Evolutionary conservation across 1,140 invertebrate genomes (phyloP).

Genomic region (Hycleus cichorii): DNA sequence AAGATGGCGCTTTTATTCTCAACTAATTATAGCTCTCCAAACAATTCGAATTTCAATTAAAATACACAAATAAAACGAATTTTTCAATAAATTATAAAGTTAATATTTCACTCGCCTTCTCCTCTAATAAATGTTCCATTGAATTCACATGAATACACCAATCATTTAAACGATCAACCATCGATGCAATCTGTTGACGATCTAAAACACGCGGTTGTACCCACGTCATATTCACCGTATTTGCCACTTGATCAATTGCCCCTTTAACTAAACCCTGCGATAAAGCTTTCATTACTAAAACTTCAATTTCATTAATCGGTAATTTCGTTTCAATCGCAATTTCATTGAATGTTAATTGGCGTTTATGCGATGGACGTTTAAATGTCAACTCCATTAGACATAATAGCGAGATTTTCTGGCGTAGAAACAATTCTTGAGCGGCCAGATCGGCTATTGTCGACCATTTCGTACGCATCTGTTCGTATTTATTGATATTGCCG

Average conservation of each 20-base stretch:
- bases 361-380: constrained; percentile 60
- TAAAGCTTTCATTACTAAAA: constrained; percentile 96
- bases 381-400: constrained; percentile 95
- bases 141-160: constrained; percentile 78
- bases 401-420: constrained; percentile 89
- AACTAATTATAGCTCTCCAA: no score
- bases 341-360: constrained; percentile 83
- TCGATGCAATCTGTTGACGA: constrained; percentile 61
- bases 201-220: constrained; percentile 87
- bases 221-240: constrained; percentile 78
- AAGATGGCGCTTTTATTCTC: no score
- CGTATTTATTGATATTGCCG: constrained; percentile 81
- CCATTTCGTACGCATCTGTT: constrained; percentile 75
- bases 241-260: constrained; percentile 86
- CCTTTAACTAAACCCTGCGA: constrained; percentile 91
- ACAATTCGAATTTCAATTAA: no score
- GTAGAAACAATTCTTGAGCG: constrained; percentile 73
- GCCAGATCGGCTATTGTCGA: constrained; percentile 77
- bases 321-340: constrained; percentile 81
- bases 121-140: constrained; percentile 76
- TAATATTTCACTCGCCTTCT: constrained; percentile 75
- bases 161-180: constrained; percentile 69
- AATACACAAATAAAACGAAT: no score
- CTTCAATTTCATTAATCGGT: constrained; percentile 80
- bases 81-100: constrained; percentile 50